phyloP scores from a whole-genome alignment of 1,140 invertebrate genomes.

The Nephila pilipes region DNA sequence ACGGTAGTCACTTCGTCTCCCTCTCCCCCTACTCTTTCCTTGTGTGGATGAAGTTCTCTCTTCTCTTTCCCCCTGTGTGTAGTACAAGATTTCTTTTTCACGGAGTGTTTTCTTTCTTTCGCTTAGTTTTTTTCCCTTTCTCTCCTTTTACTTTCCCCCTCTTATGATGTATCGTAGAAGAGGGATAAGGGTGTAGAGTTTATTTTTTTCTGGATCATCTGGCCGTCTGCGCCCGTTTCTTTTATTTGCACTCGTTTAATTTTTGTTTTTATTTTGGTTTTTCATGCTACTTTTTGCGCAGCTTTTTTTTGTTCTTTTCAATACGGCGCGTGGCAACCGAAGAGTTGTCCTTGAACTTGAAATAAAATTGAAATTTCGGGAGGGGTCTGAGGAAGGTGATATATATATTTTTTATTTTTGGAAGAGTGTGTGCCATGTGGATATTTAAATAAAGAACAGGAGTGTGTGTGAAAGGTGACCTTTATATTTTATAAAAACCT shows the following conservation, averaged over 20 bases:
- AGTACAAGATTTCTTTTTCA: conserved; percentile 25
- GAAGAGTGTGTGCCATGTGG: neutral
- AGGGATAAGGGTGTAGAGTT: conserved; percentile 5
- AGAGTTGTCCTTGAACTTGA: conserved; percentile 69
- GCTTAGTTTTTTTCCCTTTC: neutral
- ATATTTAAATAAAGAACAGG: neutral
- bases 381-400: neutral
- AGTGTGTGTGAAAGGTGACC: neutral
- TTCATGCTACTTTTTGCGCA: neutral
- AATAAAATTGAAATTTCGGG: conserved; percentile 16
- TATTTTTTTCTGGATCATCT: conserved; percentile 53
- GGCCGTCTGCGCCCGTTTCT: conserved; percentile 23
- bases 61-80: neutral
- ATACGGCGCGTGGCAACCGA: conserved; percentile 53
- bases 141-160: conserved; percentile 19
- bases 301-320: neutral
- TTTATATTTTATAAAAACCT: neutral
- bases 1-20: neutral
- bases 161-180: neutral
- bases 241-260: conserved; percentile 58
- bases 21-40: neutral
- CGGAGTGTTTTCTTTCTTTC: conserved; percentile 30
- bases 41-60: conserved; percentile 2
- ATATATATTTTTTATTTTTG: neutral
- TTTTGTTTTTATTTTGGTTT: conserved; percentile 31